Base-by-base conservation (phyloP, 2,888 invertebrate genomes). In the Toxonevra muliebris region DNA sequence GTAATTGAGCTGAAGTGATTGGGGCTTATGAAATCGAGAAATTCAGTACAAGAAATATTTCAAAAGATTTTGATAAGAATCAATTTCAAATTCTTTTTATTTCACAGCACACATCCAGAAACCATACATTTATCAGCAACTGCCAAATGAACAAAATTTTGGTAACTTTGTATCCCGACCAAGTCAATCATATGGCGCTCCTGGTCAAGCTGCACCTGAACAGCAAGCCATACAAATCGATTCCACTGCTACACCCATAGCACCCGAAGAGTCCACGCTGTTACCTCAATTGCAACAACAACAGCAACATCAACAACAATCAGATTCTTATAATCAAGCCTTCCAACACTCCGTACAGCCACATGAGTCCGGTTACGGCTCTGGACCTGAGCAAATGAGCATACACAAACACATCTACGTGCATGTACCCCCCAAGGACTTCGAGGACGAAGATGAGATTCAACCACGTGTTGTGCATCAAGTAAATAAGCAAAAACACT, bases 401-500 rank as follows among this genome's bases (percentile, higher is more conserved):
- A 74, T 84, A 2, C 82, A 84, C 63, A 84, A 84, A 70, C 84
- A 84, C 74, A 82, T 84, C 69, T 84, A 84, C 67, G 83, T 84
- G 3, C 84, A 84, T 76, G 84, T 82, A 69, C 84, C 84, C 52
- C 84, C 84, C 64, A 80, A 80, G 73, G 84, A 82, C 53, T 81
- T 83, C 43, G 83, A 81, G 69, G 77, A 82, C 43, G 83, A 82
- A 60, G 84, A 84, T 20, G 79, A 77, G 1, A 72, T 79, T 11
- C 76, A 76, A 71, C 78, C 81, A 15, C 82, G 79, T 43, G 78
- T 84, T 1, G 79, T 74, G 15, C 80, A 80, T 50, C 74, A 79
- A 2, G 83, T 86, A 30, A 90, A 92, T 74, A 90, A 93, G 66
- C 93, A 94, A 86, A 94, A 94, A 80, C 93, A 94, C 85, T 93